Evolutionary conservation across 2,797 vertebrate species (phyloP), one percentile per base, ranked within the genome.

Genomic region (Poecilia gillii): DNA sequence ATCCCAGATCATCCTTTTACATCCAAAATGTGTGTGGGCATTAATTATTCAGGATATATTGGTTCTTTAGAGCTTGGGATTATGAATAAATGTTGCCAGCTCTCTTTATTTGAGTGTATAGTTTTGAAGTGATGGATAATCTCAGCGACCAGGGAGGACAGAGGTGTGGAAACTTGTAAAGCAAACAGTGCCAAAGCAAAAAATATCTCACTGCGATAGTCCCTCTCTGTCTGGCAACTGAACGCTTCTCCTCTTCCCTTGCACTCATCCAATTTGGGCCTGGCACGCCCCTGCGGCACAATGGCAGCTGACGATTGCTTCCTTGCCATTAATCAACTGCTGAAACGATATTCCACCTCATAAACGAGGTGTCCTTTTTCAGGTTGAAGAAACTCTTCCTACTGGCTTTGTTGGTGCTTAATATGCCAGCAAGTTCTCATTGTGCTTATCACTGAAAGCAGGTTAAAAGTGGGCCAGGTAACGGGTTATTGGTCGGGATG

Each of bases 381-480:
- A n/a, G 76, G 72, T 83, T 81, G 80, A 68, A 55, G 77, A 90
- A 92, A 82, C 47, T 84, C 75, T 79, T 83, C 71, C 0, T 41
- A 74, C 82, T 73, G 82, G 79, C 79, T 76, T 89, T 92, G 89
- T 91, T 83, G 49, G 74, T 66, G 78, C 76, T 89, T 87, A 90
- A 91, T 89, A 80, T 85, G 87, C 85, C 83, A 73, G 80, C 82
- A 82, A 70, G 81, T 87, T 88, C 85, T 84, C 85, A 76, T 55
- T 73, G 84, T 64, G 84, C 86, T 95, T 92, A 94, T 94, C 91
- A 91, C 85, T 90, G 83, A 87, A 80, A 92, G 90, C 90, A 86
- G 92, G 85, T 85, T 87, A 83, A 85, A 85, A 89, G 84, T 71
- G n/a, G 73, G 82, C 75, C 72, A 75, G 88, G 87, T 88, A 86